A percentile compares a stretch with the other conserved stretches of the same genome.
phyloP scores from a whole-genome alignment of 2,797 vertebrate species.

The Phrynocephalus vlangalii region DNA sequence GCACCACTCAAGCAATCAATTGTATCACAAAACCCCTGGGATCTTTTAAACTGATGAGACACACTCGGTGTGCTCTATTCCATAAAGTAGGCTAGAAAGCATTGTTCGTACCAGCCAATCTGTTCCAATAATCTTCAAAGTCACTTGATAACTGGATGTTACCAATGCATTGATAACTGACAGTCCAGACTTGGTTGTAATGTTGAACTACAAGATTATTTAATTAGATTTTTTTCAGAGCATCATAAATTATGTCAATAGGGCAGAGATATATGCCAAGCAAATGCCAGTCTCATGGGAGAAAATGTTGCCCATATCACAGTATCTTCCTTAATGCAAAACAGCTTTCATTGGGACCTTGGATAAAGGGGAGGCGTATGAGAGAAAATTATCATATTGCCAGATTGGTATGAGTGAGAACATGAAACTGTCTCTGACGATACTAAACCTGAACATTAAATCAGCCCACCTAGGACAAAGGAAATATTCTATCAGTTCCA shows the following conservation, averaged over 20 bases:
- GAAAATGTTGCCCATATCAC: not conserved
- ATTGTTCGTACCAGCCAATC: not conserved
- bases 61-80: not conserved
- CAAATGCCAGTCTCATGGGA: not conserved
- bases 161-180: not conserved
- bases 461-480: not conserved
- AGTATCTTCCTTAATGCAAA: not conserved
- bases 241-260: not conserved
- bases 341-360: not conserved
- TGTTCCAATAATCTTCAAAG: not conserved
- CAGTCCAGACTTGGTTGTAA: not conserved
- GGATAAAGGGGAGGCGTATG: not conserved
- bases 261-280: not conserved
- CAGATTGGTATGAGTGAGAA: not conserved
- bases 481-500: not conserved
- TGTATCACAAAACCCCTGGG: not conserved
- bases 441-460: not conserved
- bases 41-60: not conserved
- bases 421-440: not conserved
- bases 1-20: not conserved
- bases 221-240: not conserved
- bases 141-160: not conserved
- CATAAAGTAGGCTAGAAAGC: not conserved
- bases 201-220: not conserved
- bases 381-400: not conserved